Base-by-base conservation (phyloP, 1,140 invertebrate genomes). In the Acromyrmex heyeri region DNA sequence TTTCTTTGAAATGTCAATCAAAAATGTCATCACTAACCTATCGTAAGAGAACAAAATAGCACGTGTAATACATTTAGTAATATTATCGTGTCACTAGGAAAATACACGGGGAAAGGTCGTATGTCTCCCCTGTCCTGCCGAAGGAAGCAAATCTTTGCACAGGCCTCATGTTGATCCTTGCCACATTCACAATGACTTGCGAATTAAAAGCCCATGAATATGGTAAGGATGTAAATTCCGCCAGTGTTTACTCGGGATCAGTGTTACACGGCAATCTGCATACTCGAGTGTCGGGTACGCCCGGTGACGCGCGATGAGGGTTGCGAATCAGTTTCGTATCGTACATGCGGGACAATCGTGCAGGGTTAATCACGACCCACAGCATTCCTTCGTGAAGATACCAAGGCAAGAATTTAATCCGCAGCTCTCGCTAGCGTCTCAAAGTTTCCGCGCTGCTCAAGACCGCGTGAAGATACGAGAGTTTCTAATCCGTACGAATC, bases 191-290 rank as follows among this genome's bases (percentile, higher is more conserved):
- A 69, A 83, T 72, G 55, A 64, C 79, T 62, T 64, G 38, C 86
- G 90, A 91, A 92, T 93, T 92, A 93, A 92, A 92, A 90, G 78
- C 87, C 91, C 90, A 94, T 94, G 93, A 94, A 94, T 94, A 92
- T 90, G 86, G 88, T 92, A 92, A 93, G 89, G 88, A 93, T 91
- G 93, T 90, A 92, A 93, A 94, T 93, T 86, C 34, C 73, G 53
- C 7, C 57, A 62, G 77, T 93, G 92, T 93, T 92, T 92, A 85
- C 69, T 88, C 75, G 78, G 91, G 91, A 91, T 91, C 91, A 75
- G 87, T 89, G 87, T 92, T 89, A 89, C 88, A 85, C 38, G 86
- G 55, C 85, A 88, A 92, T 93, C 91, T 93, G 87, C 93, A 93
- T 93, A 90, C 70, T 87, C 67, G 89, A 85, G 83, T 57, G 70